These are phyloP conservation scores for Pardalotus punctatus DNA, from an alignment of 2,113 vertebrate species.

Conservation along the genomic window DNA sequence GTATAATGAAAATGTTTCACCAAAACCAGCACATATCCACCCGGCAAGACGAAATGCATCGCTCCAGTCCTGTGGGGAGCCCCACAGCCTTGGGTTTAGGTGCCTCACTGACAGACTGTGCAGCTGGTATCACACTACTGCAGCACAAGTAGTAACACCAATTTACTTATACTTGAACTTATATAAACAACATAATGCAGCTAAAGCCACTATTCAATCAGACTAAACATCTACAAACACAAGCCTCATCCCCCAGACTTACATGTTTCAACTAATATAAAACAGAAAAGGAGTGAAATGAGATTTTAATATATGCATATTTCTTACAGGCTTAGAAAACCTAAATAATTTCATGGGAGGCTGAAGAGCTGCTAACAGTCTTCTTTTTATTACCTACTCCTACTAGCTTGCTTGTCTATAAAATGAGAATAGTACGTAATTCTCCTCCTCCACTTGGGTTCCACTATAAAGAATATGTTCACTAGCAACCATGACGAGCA, in stretches of 20 bases:
- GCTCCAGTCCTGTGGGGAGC: not conserved
- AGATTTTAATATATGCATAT: not conserved
- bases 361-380: not conserved
- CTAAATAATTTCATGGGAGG: not conserved
- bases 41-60: not conserved
- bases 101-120: not conserved
- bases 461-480: not conserved
- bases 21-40: not conserved
- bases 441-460: not conserved
- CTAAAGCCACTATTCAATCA: not conserved
- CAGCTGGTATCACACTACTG: accelerated
- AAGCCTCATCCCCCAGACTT: not conserved
- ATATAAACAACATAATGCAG: not conserved
- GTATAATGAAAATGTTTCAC: not conserved
- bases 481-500: accelerated
- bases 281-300: not conserved
- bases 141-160: not conserved
- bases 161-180: not conserved
- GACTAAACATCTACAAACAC: not conserved
- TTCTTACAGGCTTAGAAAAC: not conserved
- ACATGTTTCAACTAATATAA: not conserved
- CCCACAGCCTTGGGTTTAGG: accelerated
- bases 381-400: not conserved
- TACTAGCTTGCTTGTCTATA: not conserved
- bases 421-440: not conserved